Evolutionary conservation across 1,140 invertebrate species (phyloP), one percentile per base, ranked within the genome.

Genomic region (Zaprionus camerounensis): DNA sequence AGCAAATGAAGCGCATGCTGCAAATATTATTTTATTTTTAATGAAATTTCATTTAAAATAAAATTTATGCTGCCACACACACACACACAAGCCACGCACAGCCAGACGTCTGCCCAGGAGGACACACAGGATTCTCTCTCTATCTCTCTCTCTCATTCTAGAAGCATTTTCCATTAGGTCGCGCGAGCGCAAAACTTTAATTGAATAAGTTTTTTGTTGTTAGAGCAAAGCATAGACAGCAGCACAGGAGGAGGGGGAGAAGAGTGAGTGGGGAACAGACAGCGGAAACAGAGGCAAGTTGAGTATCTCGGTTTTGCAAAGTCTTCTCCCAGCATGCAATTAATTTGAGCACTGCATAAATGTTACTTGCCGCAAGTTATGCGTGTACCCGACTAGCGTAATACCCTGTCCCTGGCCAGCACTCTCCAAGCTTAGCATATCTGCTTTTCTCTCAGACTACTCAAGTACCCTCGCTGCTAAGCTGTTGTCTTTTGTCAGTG

Each of bases 21-120:
- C 84, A 88, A 79, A 79, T 81, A 88, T 84, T 88, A 71, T 71
- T 70, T 59, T 59, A 81, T 81, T 81, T 85, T 90, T 84, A 88
- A 88, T 78, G 78, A 90, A 88, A 79, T 84, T 87, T 71, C 69
- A 88, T 90, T 87, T 90, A 76, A 84, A 85, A 78, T 34, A 44
- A 76, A 90, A 88, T 81, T 78, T 74, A 81, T 88, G 79, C 74
- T 57, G 51, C 57, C 61, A 62, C 70, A 71, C 76, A 82, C 71
- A 59, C 59, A 58, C 28, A 69, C 26, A 49, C n/a, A n/a, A 12
- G 28, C 7, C n/a, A 41, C 36, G 36, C 31, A 15, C 36, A 24
- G 58, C 20, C 15, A 24, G 51, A 55, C 22, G 46, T 22, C 17
- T 41, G 5, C n/a, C 15, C 38, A n/a, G 38, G 5, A n/a, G 15